Evolutionary conservation across 2,888 invertebrate genomes (phyloP), one percentile per base, ranked within the genome.

Genomic region (Taenaris catops): DNA sequence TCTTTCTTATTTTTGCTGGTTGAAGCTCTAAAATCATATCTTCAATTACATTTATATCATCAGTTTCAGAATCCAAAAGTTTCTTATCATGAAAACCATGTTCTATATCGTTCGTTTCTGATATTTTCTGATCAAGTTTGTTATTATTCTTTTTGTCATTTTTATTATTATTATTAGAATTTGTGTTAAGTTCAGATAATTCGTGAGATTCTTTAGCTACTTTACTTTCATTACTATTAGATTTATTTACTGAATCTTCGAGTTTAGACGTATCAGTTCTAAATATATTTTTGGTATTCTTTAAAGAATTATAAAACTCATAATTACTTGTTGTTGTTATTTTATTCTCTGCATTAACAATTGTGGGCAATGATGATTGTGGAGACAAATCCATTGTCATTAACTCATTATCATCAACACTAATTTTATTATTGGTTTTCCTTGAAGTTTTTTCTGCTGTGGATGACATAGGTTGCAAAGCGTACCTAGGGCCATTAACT

Each of bases 1-100:
- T 71, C 45, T 62, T 70, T 48, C 66, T 63, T 29, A 57, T 55
- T 54, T 57, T 78, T n/a, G 81, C 78, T n/a, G 71, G 70, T 39
- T 68, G 62, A 8, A 73, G 32, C 31, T 71, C 65, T 8, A 64
- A 57, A 9, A 55, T 41, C n/a, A 62, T 48, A 19, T 65, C 56
- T 49, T 70, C 67, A 33, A 69, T 61, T 51, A 57, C 55, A 26
- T 28, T 45, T 1, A 24, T 19, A 14, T 35, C 43, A 7, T 29
- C 14, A 3, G 41, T 41, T 0, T 27, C 39, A 8, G 38, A 24
- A 17, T 48, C 16, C 19, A 44, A 12, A 8, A 14, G 12, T 25
- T 28, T 24, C 3, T 14, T 8, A 7, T 27, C 18, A 1, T 24
- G 14, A 5, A 38, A 25, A 4, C 2, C 6, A 17, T 25, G 12